Evolutionary conservation across 2,888 invertebrate species (phyloP), one percentile per base, ranked within the genome.

Genomic region (Bombylius discolor): DNA sequence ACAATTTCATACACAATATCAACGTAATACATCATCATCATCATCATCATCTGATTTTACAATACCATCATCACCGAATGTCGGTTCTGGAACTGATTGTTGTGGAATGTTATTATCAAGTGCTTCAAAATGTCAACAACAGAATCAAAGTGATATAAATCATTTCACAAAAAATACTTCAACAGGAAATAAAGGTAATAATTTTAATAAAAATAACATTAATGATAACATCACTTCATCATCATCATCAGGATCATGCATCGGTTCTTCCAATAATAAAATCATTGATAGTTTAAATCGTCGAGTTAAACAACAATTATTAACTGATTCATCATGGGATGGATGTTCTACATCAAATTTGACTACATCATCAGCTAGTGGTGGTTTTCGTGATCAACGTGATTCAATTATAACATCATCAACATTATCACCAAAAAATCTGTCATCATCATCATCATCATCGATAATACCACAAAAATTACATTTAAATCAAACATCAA

Each of bases 401-500:
- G 46, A 50, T 50, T 45, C 44, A 14, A 33, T 50, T 6, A 14
- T 46, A 31, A 47, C 46, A 39, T 5, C 45, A 45, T 13, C 34
- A 39, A 49, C 52, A 45, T n/a, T 12, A 45, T 42, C 42, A 44
- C 8, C 33, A 56, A 33, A 42, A 34, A 56, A 23, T 39, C n/a
- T 49, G 5, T 36, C 42, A 13, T 34, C 32, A 32, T 32, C 56
- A 46, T 51, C 53, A 44, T 45, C 36, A 36, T 11, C 11, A 42
- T 42, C 39, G 42, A 12, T 39, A 48, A 31, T 33, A 42, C 39
- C 47, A 48, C 70, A 70, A 11, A 68, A 70, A 50, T 32, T 53
- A 23, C 72, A 74, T 60, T 74, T 75, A 58, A 72, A 74, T 61
- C 73, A 75, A 61, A 73, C 73, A 46, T 73, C 74, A 54, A 74